Conservation (phyloP, 2,888 invertebrate genomes). For the Drosophila subquinaria region DNA sequence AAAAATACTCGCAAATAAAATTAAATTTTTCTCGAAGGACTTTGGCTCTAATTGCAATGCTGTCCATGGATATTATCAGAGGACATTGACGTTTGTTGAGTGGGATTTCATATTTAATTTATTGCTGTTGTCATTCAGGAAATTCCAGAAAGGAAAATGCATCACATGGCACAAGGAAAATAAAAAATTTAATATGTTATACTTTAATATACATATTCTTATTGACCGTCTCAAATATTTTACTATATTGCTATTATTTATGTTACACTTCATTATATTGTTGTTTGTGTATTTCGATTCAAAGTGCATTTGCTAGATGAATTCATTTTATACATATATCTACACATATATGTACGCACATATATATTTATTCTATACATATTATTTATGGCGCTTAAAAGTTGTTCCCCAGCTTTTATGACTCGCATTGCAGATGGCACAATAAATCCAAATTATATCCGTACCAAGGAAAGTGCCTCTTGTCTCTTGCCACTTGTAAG, state of each 20-base stretch:
- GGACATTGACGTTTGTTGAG: not conserved
- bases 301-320: constrained; percentile 16
- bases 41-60: constrained; percentile 24
- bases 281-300: not conserved
- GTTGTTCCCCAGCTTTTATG: constrained; percentile 52
- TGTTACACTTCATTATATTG: not conserved
- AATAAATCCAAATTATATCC: constrained; percentile 66
- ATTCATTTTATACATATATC: constrained; percentile 29
- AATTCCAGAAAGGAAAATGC: not conserved
- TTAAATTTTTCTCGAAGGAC: not conserved
- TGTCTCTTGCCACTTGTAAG: constrained; percentile 27
- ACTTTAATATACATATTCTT: not conserved
- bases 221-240: not conserved
- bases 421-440: constrained; percentile 43
- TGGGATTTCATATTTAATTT: constrained; percentile 4
- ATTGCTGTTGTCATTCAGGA: not conserved
- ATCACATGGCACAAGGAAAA: not conserved
- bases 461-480: constrained; percentile 35
- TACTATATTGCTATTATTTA: not conserved
- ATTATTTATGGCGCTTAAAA: constrained; percentile 51
- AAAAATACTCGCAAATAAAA: constrained; percentile 15
- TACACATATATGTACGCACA: not conserved
- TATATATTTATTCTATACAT: constrained; percentile 17
- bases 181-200: not conserved
- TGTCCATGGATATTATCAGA: not conserved